Percentiles rank a stretch among this genome's conserved stretches.
Conservation (phyloP, 2,888 invertebrate species). For the Erannis defoliaria region DNA sequence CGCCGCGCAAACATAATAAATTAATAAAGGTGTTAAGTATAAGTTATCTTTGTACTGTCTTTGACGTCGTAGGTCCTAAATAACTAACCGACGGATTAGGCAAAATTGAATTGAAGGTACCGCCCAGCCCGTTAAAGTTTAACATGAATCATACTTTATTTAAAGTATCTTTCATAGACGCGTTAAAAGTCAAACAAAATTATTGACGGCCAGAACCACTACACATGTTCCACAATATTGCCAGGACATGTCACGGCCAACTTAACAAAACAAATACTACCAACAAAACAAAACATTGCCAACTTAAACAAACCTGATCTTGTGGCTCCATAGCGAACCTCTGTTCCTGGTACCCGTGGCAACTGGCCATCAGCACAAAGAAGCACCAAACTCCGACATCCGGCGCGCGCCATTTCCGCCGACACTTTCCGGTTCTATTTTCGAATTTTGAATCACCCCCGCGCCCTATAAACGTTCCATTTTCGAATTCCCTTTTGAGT, state of each 20-base stretch:
- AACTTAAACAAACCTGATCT: constrained; percentile 85
- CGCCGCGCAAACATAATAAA: too few species aligned
- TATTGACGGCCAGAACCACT: not conserved
- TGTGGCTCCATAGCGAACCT: constrained; percentile 97
- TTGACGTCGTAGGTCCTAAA: too few species aligned
- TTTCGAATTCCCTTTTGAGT: constrained; percentile 63
- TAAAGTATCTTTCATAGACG: too few species aligned
- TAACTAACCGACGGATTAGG: too few species aligned
- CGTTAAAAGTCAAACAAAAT: not conserved
- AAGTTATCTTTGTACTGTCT: too few species aligned
- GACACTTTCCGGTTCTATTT: constrained; percentile 68
- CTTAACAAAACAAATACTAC: constrained; percentile 9
- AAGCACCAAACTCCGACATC: constrained; percentile 70
- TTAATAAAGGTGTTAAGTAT: too few species aligned
- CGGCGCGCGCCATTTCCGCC: constrained; percentile 68
- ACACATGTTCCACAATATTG: not conserved
- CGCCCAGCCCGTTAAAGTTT: too few species aligned
- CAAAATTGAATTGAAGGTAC: too few species aligned
- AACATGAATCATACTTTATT: too few species aligned
- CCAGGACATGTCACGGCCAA: constrained; percentile 9
- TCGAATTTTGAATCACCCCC: constrained; percentile 68
- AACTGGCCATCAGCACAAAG: constrained; percentile 66
- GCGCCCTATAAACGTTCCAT: constrained; percentile 67
- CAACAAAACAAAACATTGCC: constrained; percentile 25
- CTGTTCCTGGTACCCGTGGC: constrained; percentile 88